phyloP scores from a whole-genome alignment of 2,113 vertebrate species.

The Chionomys nivalis region DNA sequence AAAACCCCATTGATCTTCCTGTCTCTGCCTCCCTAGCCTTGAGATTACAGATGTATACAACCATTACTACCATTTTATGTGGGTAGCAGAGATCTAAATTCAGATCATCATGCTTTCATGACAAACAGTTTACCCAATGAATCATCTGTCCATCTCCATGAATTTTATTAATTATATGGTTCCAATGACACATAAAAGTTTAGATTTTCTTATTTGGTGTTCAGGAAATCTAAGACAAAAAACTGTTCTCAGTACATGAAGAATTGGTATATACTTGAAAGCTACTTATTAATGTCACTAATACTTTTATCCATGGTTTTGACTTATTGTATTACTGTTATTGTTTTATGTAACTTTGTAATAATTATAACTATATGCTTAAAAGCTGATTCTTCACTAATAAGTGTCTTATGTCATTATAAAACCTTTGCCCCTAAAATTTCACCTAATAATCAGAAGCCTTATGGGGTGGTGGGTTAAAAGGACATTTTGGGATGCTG shows the following conservation, averaged over 20 bases:
- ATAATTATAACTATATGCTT: neutral
- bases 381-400: neutral
- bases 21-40: neutral
- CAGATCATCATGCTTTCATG: neutral
- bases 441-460: neutral
- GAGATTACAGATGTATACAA: neutral
- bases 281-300: neutral
- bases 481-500: neutral
- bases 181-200: neutral
- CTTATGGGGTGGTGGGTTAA: neutral
- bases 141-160: neutral
- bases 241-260: neutral
- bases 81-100: neutral
- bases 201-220: neutral
- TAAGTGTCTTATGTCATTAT: too few species aligned
- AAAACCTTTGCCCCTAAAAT: neutral
- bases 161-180: neutral
- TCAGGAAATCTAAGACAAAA: neutral
- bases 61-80: neutral
- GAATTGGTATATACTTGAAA: accelerated
- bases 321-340: neutral
- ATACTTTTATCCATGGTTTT: neutral
- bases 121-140: neutral
- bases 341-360: neutral
- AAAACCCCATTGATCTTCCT: neutral